A percentile compares a stretch with the other conserved stretches of the same genome.
phyloP scores from a whole-genome alignment of 2,113 vertebrate species.

The Pipra filicauda region DNA sequence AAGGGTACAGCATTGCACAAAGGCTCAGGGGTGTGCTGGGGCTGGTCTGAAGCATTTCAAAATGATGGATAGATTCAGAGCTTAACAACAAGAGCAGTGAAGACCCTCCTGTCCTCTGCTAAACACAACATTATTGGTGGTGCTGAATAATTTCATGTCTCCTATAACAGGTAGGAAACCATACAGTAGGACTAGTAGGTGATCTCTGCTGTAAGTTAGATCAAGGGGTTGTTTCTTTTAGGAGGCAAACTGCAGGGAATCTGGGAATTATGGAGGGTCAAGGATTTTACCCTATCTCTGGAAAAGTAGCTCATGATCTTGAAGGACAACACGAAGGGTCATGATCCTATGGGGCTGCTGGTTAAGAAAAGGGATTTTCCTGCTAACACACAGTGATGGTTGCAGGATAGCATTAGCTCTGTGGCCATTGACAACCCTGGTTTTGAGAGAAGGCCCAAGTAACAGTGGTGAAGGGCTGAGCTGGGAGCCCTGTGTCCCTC shows the following conservation, averaged over 20 bases:
- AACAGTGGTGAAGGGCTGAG: not conserved
- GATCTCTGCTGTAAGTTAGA: not conserved
- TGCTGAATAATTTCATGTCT: not conserved
- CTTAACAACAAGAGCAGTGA: not conserved
- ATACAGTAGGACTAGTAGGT: not conserved
- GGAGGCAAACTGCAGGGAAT: not conserved
- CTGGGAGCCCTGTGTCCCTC: not conserved
- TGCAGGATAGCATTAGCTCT: not conserved
- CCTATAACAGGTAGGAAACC: not conserved
- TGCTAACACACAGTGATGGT: not conserved
- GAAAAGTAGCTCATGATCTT: not conserved
- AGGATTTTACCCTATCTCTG: not conserved
- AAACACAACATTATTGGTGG: not conserved
- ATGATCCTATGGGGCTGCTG: not conserved
- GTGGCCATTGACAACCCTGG: not conserved
- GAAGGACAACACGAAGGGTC: not conserved
- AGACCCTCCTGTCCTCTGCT: not conserved
- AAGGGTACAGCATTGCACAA: not conserved
- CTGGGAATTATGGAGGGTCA: not conserved
- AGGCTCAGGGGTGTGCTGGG: not conserved
- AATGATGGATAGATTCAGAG: not conserved
- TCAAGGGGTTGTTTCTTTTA: rapidly evolving
- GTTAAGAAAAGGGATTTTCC: not conserved
- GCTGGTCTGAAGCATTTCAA: not conserved
- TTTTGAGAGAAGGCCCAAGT: not conserved